Base-by-base conservation (phyloP, 2,113 vertebrate species). In the Tetraodon nigroviridis region DNA sequence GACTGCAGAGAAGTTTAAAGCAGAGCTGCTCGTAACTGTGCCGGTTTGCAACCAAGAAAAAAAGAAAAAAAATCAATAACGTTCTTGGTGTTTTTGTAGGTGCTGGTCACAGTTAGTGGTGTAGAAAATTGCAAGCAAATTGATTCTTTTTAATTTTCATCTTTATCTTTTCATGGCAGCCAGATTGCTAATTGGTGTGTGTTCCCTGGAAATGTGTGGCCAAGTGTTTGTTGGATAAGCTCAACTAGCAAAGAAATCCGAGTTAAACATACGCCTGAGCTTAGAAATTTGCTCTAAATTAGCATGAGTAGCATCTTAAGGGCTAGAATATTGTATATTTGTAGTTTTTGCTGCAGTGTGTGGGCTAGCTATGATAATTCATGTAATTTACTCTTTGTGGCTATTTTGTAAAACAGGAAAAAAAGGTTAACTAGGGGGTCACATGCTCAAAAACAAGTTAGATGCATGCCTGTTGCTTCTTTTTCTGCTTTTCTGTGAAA, bases 81-180 rank as follows among this genome's bases (percentile, higher is more conserved):
- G 40, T 62, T 53, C 32, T 11, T 15, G 64, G 61, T 71, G 53
- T 70, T 75, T 71, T 51, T 57, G 45, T 58, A 46, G 47, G 58
- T 74, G 64, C 52, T n/a, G 70, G 73, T 80, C 75, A 83, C 61
- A 83, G 68, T 80, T 61, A 19, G 52, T 51, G 22, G 45, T 50
- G 80, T 75, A 63, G 68, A 85, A 84, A 67, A 84, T 80, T 63
- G 61, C 14, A 1, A 73, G 51, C 79, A 78, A 85, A 84, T 79
- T 70, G 62, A 71, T 76, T 19, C 44, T 5, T 18, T 71, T 73
- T 67, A n/a, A 17, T 75, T 61, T 79, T 84, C 69, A 37, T 62
- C 55, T 73, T 76, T 79, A 60, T 64, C 64, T 66, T 5, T 62
- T 61, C 72, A 61, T 64, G 60, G 75, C 75, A 78, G 71, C 80